These are phyloP conservation scores for Hycleus cichorii DNA, from an alignment of 1,140 invertebrate genomes.

Conservation along the genomic window DNA sequence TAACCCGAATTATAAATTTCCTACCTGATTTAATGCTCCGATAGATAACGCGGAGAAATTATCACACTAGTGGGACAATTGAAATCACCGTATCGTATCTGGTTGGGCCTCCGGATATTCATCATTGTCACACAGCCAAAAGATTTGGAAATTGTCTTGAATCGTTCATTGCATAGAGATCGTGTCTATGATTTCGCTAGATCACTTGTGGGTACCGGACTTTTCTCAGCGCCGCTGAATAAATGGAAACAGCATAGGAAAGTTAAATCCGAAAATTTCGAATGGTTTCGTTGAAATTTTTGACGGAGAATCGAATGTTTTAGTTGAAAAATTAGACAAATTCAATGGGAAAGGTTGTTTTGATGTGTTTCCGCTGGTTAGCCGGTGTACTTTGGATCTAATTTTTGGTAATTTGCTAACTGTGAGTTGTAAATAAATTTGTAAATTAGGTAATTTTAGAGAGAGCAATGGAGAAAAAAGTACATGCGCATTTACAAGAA, in stretches of 20 bases:
- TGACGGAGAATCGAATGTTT: conserved; percentile 10
- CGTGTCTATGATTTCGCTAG: neutral
- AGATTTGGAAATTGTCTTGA: neutral
- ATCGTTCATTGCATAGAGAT: neutral
- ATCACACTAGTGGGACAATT: too few relatives aligned
- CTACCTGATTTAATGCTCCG: too few relatives aligned
- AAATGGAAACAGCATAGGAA: conserved; percentile 19
- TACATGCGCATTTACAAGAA: conserved; percentile 7
- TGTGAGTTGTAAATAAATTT: neutral
- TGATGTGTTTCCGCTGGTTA: conserved; percentile 6
- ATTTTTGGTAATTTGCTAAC: conserved; percentile 9
- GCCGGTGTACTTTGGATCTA: conserved; percentile 11
- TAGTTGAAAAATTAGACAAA: conserved; percentile 21
- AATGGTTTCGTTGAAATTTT: conserved; percentile 25
- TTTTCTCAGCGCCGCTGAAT: too few relatives aligned
- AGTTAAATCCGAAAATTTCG: conserved; percentile 24
- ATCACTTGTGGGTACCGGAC: neutral
- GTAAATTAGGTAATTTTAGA: conserved; percentile 4
- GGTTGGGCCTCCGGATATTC: too few relatives aligned
- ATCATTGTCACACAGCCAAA: too few relatives aligned
- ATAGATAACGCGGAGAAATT: too few relatives aligned
- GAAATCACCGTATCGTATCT: too few relatives aligned
- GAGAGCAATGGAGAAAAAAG: conserved; percentile 18
- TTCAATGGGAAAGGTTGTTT: conserved; percentile 5
- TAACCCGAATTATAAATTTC: too few relatives aligned